These are phyloP conservation scores for Pangasius larnaudii DNA, from an alignment of 2,797 vertebrate genomes.

Conservation along the genomic window DNA sequence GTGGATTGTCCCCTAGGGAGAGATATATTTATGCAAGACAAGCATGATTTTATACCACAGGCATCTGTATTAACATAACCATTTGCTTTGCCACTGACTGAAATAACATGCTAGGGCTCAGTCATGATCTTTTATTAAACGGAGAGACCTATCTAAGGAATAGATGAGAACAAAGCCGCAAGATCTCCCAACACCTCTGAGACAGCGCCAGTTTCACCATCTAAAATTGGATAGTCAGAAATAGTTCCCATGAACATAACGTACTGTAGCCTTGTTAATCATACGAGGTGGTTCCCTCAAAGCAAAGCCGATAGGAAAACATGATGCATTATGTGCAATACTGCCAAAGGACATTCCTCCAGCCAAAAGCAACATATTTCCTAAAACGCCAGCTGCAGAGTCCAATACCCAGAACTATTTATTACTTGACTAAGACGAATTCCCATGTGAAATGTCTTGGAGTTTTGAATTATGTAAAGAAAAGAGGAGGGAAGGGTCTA, in stretches of 20 bases:
- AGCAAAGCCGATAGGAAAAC: conserved; percentile 35
- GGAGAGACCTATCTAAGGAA: conserved; percentile 2
- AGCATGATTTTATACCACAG: conserved; percentile 35
- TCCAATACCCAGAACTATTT: conserved; percentile 41
- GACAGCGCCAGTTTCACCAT: conserved; percentile 21
- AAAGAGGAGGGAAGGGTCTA: background rate
- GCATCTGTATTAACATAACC: conserved; percentile 38
- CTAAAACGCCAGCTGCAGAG: conserved; percentile 19
- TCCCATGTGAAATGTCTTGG: conserved; percentile 33
- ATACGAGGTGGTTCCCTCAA: conserved; percentile 41
- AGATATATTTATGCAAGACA: conserved; percentile 29
- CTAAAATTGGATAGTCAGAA: conserved; percentile 31
- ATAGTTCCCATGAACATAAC: conserved; percentile 33
- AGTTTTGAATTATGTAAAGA: conserved; percentile 37
- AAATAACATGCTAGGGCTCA: conserved; percentile 27
- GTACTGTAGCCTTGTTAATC: conserved; percentile 42
- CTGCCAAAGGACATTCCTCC: conserved; percentile 37
- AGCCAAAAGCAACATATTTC: conserved; percentile 45
- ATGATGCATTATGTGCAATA: conserved; percentile 45
- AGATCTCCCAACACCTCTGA: conserved; percentile 48
- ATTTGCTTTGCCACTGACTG: conserved; percentile 20
- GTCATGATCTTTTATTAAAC: conserved; percentile 33
- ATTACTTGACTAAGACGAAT: conserved; percentile 43
- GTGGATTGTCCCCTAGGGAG: conserved; percentile 9
- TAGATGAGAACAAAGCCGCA: background rate